These are phyloP conservation scores for Scaptodrosophila latifasciaeformis DNA, from an alignment of 2,888 invertebrate genomes.

Conservation along the genomic window DNA sequence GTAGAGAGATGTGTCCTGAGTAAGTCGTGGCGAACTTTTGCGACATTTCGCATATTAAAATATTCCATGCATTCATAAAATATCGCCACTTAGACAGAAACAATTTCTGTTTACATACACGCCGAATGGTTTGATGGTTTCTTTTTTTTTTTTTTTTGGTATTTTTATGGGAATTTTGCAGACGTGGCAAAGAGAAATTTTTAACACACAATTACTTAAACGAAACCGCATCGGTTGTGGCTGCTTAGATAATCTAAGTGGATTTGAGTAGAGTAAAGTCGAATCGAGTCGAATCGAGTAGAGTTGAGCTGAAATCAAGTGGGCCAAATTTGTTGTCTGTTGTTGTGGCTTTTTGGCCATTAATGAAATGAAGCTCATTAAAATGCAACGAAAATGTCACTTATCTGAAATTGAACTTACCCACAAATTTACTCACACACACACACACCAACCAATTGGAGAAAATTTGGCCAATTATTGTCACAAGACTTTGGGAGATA, in stretches of 20 bases:
- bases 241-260: slow-evolving; percentile 40
- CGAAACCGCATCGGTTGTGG: not conserved
- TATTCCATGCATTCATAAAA: slow-evolving; percentile 67
- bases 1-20: slow-evolving; percentile 4
- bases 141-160: slow-evolving; percentile 1
- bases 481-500: slow-evolving; percentile 25
- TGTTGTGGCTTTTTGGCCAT: slow-evolving; percentile 22
- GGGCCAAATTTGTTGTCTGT: too few species aligned
- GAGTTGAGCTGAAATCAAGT: slow-evolving; percentile 16
- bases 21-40: not conserved
- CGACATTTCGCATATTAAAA: slow-evolving; percentile 12
- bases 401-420: slow-evolving; percentile 64
- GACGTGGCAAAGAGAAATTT: slow-evolving; percentile 57
- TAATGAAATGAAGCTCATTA: slow-evolving; percentile 63
- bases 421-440: slow-evolving; percentile 33
- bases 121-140: too few species aligned
- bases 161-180: slow-evolving; percentile 36
- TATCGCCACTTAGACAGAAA: slow-evolving; percentile 53
- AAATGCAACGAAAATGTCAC: slow-evolving; percentile 69
- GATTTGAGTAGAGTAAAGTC: slow-evolving; percentile 21
- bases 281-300: slow-evolving; percentile 3
- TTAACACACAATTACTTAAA: slow-evolving; percentile 56
- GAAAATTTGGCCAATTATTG: slow-evolving; percentile 36
- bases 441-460: slow-evolving; percentile 9
- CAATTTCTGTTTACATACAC: not conserved